Base-by-base conservation (phyloP, 2,888 invertebrate species). In the Philopedon plagiatum region DNA sequence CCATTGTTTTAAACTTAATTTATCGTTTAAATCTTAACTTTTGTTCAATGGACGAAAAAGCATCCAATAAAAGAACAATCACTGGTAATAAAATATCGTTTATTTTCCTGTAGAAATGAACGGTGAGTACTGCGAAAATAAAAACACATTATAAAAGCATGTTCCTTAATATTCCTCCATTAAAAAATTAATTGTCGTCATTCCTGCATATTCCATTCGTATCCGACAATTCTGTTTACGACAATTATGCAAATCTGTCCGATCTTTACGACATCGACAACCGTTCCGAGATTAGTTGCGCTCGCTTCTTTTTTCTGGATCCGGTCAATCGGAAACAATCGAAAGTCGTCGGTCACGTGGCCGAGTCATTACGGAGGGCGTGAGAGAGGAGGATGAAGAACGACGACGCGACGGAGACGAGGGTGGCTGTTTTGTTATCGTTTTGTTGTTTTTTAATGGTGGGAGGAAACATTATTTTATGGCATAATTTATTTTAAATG, bases 341-440 rank as follows among this genome's bases (percentile, higher is more conserved):
- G 76, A 77, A 72, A 76, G 79, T 81, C 79, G 79, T 72, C 76
- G 76, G 75, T 78, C 85, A 84, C 85, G 85, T 84, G 85, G 81
- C 83, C 80, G 80, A 81, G 82, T 85, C 85, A 84, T 84, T 85
- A 85, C 26, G 61, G 78, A 83, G 83, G 85, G 85, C 85, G 85
- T 84, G 85, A 84, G 84, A 83, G 84, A 69, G 34, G 81, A 80
- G 81, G 79, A 68, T 18, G 60, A 51, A 51, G 21, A 41, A 56
- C 32, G 67, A 49, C 32, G 61, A 41, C 32, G 26, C 32, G 67
- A 49, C 32, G 61, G 51, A 44, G 26, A 51, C 9, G 34, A 13
- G 64, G 51, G 72, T 67, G 65, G 39, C 58, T 41, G 65, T 64
- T 71, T 71, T 64, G 67, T 66, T 66, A 65, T 65, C 54, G 64